Percentiles rank a stretch among this genome's conserved stretches.
phyloP scores from a whole-genome alignment of 1,140 invertebrate species.

The Hycleus cichorii region DNA sequence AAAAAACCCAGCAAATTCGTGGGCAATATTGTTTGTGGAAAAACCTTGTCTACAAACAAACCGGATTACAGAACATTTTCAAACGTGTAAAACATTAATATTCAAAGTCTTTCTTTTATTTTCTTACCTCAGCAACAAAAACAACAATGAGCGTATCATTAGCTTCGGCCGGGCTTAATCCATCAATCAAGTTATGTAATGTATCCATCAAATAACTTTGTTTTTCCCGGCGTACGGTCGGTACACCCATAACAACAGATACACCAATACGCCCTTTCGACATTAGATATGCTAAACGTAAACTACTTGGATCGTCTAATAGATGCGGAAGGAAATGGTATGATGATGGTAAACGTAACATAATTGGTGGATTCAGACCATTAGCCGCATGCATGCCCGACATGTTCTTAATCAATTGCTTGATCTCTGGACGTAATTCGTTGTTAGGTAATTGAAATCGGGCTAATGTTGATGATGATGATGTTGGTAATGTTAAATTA shows the following conservation, averaged over 20 bases:
- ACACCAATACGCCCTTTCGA: constrained; percentile 67
- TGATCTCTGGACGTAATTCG: constrained; percentile 44
- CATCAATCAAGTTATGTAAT: constrained; percentile 76
- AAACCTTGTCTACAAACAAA: too few relatives aligned
- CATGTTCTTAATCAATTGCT: constrained; percentile 45
- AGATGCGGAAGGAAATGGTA: constrained; percentile 86
- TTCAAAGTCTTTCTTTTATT: too few relatives aligned
- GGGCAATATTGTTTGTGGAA: too few relatives aligned
- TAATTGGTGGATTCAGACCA: constrained; percentile 38
- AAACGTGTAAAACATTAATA: too few relatives aligned
- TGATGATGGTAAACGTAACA: constrained; percentile 63
- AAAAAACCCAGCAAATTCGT: too few relatives aligned
- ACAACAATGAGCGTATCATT: constrained; percentile 82
- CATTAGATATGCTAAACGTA: constrained; percentile 70
- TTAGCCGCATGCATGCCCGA: constrained; percentile 41
- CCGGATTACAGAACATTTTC: too few relatives aligned
- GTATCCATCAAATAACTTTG: constrained; percentile 85
- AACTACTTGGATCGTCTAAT: constrained; percentile 66
- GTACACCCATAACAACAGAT: constrained; percentile 76
- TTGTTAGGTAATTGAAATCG: constrained; percentile 26
- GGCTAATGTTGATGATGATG: constrained; percentile 20
- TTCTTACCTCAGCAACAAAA: constrained; percentile 74
- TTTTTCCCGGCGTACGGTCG: constrained; percentile 82
- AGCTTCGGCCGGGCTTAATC: constrained; percentile 68
- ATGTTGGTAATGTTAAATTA: constrained; percentile 40